A percentile compares a stretch with the other conserved stretches of the same genome.
These are phyloP conservation scores for Plumapathes pennacea DNA, from an alignment of 92 coral and sea anemone genomes.

Conservation along the genomic window DNA sequence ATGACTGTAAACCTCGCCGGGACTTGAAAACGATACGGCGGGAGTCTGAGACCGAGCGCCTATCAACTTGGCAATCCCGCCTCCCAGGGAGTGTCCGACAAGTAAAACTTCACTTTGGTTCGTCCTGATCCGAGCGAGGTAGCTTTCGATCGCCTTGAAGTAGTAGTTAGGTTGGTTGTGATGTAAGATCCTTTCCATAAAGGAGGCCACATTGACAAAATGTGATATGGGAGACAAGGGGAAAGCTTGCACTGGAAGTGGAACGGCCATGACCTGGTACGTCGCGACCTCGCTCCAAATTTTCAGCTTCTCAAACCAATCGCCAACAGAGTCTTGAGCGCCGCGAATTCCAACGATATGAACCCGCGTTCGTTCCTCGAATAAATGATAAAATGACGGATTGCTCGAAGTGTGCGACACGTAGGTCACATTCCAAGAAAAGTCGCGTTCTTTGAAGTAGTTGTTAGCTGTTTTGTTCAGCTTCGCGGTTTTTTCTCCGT, in stretches of 20 bases:
- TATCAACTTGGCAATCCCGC: slow-evolving; percentile 70
- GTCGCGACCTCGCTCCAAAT: slow-evolving; percentile 67
- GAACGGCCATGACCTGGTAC: slow-evolving; percentile 58
- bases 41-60: slow-evolving; percentile 55
- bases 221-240: slow-evolving; percentile 51
- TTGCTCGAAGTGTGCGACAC: slow-evolving; percentile 19
- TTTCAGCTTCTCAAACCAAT: slow-evolving; percentile 62
- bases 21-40: slow-evolving; percentile 55
- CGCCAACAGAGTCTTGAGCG: slow-evolving; percentile 27
- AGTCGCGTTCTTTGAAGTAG: slow-evolving; percentile 41
- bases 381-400: slow-evolving; percentile 58
- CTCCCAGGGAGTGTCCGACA: slow-evolving; percentile 69
- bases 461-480: slow-evolving; percentile 3
- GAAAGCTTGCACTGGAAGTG: slow-evolving; percentile 49
- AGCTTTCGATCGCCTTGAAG: slow-evolving; percentile 40
- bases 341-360: slow-evolving; percentile 65
- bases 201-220: slow-evolving; percentile 36
- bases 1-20: slow-evolving; percentile 62
- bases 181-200: slow-evolving; percentile 47
- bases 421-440: slow-evolving; percentile 40
- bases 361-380: slow-evolving; percentile 8
- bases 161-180: slow-evolving; percentile 28
- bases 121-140: slow-evolving; percentile 8
- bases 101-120: slow-evolving; percentile 21
- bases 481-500: slow-evolving; percentile 1